Base-by-base conservation (phyloP, 2,888 invertebrate genomes). In the Chymomyza procnemis region DNA sequence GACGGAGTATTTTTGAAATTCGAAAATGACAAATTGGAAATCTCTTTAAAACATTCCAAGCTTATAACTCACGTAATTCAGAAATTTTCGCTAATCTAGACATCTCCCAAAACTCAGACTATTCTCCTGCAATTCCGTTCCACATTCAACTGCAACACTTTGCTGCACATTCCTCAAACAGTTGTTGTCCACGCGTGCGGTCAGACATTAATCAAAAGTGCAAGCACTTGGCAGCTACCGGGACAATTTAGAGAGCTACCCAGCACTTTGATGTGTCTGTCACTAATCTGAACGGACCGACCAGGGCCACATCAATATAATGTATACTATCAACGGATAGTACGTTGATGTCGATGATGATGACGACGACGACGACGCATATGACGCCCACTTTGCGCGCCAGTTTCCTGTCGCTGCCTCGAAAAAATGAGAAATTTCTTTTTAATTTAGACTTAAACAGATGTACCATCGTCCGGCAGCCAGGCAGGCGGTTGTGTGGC, bases 361-460 rank as follows among this genome's bases (percentile, higher is more conserved):
- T n/a, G 54, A 52, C 19, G 34, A 41, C 12, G 34, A 41, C 34
- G 34, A 41, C 34, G 34, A 41, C 61, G 59, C 58, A 46, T 56
- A 62, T 26, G 62, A 85, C 83, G 86, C 81, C 79, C 75, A 74
- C 61, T 76, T 83, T 74, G 79, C 80, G 79, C 87, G 77, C 67
- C 73, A 71, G 64, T 47, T 85, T 83, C 83, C 81, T 79, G 84
- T 75, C 73, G 69, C 63, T 47, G n/a, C n/a, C n/a, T n/a, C n/a
- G 67, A 46, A 21, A 74, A 87, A 85, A 88, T 88, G 89, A 88
- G 89, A 88, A 88, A 88, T 88, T 88, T 88, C 86, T 88, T 88
- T 88, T 88, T 88, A 88, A 88, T 88, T 88, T 88, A 85, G 81
- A 84, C 88, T 75, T 87, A 86, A 86, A 75, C 70, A 70, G 73